Evolutionary conservation across 2,113 vertebrate species (phyloP), one percentile per base, ranked within the genome.

Genomic region (Ammodytes dubius): DNA sequence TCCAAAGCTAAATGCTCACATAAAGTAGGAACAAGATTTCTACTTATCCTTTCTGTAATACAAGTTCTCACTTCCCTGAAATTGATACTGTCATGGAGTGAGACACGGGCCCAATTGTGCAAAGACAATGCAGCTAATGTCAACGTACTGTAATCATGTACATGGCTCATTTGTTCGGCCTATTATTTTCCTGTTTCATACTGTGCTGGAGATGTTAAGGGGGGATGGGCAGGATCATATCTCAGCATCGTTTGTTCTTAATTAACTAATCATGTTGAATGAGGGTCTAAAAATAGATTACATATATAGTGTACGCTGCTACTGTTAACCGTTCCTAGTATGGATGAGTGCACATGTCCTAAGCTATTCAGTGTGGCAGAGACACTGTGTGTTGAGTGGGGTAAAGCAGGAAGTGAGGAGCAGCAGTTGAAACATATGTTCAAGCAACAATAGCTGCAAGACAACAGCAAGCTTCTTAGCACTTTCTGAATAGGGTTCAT

Each of bases 341-440:
- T 1, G 82, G 86, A 61, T 80, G 86, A 88, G 77, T n/a, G 76
- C 70, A 89, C 82, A 71, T 0, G 82, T 86, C 82, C 68, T 73
- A 88, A 87, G 77, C 59, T 39, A 75, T 89, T 61, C 7, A 19
- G 15, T 1, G 61, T 35, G 61, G 59, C 79, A 81, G 27, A 27
- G 27, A 8, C 56, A 19, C 9, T 2, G 45, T 1, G 46, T 56
- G 43, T 69, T 13, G 54, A 81, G 40, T 1, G 50, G 9, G 50
- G 64, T 7, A 54, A 54, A 78, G 80, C 74, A 56, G 78, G 65
- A 54, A 87, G 83, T 60, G 75, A 74, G 9, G 27, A 87, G 60
- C 73, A 67, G 83, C 71, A 64, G 82, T 42, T 65, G 54, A 61
- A 85, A 87, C 87, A 86, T 81, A 82, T 86, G 81, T 73, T 82